Percentiles rank a stretch among this genome's conserved stretches.
These are phyloP conservation scores for Pseudomyrmex gracilis DNA, from an alignment of 1,140 invertebrate genomes.

Conservation along the genomic window DNA sequence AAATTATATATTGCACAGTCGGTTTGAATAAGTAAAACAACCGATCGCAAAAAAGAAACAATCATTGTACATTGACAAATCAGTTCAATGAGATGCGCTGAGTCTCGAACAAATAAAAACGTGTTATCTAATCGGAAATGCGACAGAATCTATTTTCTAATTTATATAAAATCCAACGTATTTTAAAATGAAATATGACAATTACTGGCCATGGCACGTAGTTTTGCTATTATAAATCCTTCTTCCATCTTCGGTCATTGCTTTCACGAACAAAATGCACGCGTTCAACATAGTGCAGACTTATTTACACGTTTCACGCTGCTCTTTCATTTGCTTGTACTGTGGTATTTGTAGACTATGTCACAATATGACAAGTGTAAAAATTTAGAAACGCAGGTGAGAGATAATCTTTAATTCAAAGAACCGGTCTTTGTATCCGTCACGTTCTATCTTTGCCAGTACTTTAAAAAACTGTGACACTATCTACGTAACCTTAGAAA, in stretches of 20 bases:
- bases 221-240: constrained; percentile 55
- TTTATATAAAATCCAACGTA: constrained; percentile 5
- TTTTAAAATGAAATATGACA: constrained; percentile 73
- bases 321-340: constrained; percentile 54
- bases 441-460: not conserved
- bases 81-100: not conserved
- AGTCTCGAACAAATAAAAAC: constrained; percentile 15
- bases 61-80: not conserved
- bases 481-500: constrained; percentile 24
- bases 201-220: constrained; percentile 74
- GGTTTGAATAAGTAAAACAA: not conserved
- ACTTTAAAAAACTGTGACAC: constrained; percentile 22
- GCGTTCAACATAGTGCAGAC: constrained; percentile 38
- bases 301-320: constrained; percentile 60
- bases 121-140: constrained; percentile 10
- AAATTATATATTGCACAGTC: not conserved
- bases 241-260: constrained; percentile 48
- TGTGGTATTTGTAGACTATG: constrained; percentile 49
- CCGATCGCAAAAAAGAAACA: not conserved
- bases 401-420: constrained; percentile 33
- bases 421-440: not conserved
- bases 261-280: constrained; percentile 31
- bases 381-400: constrained; percentile 33
- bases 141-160: not conserved
- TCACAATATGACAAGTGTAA: constrained; percentile 31